A percentile compares a stretch with the other conserved stretches of the same genome.
These are phyloP conservation scores for Tigriopus californicus DNA, from an alignment of 2,888 invertebrate species.

Conservation along the genomic window DNA sequence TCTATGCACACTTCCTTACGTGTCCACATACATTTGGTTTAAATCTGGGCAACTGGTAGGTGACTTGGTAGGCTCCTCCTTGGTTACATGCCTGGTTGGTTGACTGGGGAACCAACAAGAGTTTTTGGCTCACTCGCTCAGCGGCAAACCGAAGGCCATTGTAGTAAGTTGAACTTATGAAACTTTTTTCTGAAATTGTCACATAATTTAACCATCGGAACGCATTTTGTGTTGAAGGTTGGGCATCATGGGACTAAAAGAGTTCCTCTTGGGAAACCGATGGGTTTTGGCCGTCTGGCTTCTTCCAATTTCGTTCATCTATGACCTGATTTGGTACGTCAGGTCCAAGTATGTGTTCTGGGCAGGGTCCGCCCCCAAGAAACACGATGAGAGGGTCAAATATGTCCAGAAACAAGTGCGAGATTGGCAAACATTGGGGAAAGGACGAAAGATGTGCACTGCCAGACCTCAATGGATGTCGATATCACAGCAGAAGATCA, in stretches of 20 bases:
- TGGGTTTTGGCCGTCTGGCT: not conserved
- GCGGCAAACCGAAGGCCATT: too few relatives aligned
- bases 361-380: not conserved
- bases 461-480: conserved; percentile 14
- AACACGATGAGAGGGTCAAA: conserved; percentile 5
- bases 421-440: not conserved
- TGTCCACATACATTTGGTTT: too few relatives aligned
- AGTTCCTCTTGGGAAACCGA: not conserved
- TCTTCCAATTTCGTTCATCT: not conserved
- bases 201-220: too few relatives aligned
- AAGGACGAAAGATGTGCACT: conserved; percentile 13
- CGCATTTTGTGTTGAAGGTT: too few relatives aligned
- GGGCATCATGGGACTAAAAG: not conserved
- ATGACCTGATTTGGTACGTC: not conserved
- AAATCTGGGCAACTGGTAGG: too few relatives aligned
- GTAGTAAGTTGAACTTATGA: too few relatives aligned
- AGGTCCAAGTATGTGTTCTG: not conserved
- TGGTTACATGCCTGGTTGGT: too few relatives aligned
- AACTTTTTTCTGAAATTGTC: too few relatives aligned
- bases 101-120: too few relatives aligned
- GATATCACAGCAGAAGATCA: conserved; percentile 12
- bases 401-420: conserved; percentile 10
- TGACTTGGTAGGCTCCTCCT: too few relatives aligned
- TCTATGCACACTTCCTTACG: too few relatives aligned
- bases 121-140: too few relatives aligned